These are phyloP conservation scores for Tupaia tana DNA, from an alignment of 2,113 vertebrate species.

Conservation along the genomic window DNA sequence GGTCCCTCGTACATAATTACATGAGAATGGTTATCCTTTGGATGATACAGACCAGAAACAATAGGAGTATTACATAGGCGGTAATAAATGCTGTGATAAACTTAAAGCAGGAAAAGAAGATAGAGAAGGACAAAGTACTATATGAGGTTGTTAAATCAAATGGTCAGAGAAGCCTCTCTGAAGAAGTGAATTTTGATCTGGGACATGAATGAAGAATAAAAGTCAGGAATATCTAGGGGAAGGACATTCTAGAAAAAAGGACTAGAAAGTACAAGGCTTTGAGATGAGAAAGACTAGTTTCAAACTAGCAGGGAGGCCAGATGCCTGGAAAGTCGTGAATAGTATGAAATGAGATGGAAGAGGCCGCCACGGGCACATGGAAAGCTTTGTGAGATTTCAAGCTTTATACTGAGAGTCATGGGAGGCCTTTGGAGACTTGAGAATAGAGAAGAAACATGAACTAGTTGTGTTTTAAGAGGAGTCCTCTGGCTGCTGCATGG, in stretches of 20 bases:
- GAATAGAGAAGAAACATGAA: neutral
- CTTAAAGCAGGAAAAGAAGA: neutral
- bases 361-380: neutral
- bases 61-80: neutral
- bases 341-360: neutral
- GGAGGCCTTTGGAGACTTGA: neutral
- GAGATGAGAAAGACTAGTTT: neutral
- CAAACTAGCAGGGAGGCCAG: neutral
- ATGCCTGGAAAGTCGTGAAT: neutral
- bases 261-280: neutral
- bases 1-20: neutral
- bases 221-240: neutral
- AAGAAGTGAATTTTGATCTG: slow-evolving; percentile 19
- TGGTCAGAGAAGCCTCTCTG: neutral
- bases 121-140: neutral
- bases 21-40: neutral
- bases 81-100: neutral
- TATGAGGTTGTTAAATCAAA: neutral
- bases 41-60: neutral
- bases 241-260: slow-evolving; percentile 7
- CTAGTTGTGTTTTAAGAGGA: neutral
- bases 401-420: neutral
- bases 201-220: neutral
- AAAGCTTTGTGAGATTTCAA: neutral
- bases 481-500: neutral